Evolutionary conservation across 2,888 invertebrate species (phyloP), one percentile per base, ranked within the genome.

Genomic region (Hypena proboscidalis): DNA sequence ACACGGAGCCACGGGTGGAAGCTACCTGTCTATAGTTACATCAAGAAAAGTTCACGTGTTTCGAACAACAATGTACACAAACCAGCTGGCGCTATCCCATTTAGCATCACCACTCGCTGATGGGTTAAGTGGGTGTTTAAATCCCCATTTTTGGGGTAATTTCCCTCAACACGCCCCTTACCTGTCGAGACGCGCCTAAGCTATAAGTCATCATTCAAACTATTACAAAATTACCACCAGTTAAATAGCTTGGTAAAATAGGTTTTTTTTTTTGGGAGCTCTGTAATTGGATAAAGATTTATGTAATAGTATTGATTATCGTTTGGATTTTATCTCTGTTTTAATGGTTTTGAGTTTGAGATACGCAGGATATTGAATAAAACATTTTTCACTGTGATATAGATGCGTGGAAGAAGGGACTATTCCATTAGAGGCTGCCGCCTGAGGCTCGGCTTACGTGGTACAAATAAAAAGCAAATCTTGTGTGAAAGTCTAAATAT

Each of bases 91-190:
- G 59, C 64, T 64, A 71, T 79, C 77, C 80, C 75, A 78, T 85
- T 86, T 80, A 77, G 76, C 60, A 58, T 65, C 66, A 68, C 66
- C 60, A 68, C 64, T 67, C 68, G 75, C 43, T 75, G 76, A 76
- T 69, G 73, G 74, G 58, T 56, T 74, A 75, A 76, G 71, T 76
- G 76, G 75, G 70, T 74, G 76, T 76, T 76, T 76, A 74, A 71
- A 71, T 60, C 66, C 69, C 63, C 73, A 74, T 75, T 71, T 62
- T 72, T 42, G 60, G 67, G 72, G 67, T 74, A 71, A 75, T 74
- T 72, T 68, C 60, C 52, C 58, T 61, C 58, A 67, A 65, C 49
- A 66, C 64, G 69, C 67, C 69, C 59, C 67, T 51, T 56, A 64
- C 50, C 64, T 63, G 61, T 58, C 48, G 47, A 27, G 56, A 41